Base-by-base conservation (phyloP, 2,113 vertebrate species). In the Phyllostomus hastatus region DNA sequence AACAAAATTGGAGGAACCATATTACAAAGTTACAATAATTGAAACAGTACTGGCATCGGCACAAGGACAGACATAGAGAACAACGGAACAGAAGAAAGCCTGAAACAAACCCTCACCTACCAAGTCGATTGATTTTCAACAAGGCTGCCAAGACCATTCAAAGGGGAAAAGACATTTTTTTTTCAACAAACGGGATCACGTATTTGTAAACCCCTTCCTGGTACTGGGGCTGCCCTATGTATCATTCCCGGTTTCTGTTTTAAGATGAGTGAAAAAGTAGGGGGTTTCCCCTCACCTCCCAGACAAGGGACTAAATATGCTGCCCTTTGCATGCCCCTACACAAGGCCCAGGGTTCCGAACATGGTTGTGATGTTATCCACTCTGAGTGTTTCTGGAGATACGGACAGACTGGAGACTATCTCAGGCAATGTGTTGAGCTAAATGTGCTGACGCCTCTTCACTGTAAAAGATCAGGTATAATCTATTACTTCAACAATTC, bases 401-500 rank as follows among this genome's bases (percentile, higher is more conserved):
- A 43, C 4, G 38, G 67, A 10, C 91, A 86, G 69, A 67, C 59
- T 84, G 10, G 93, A 73, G 84, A 72, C 86, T 9, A 10, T 67
- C 80, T 88, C 75, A 28, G 78, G 24, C 72, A 88, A 54, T 35
- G 96, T 35, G 64, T 85, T 91, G 87, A 76, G 94, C 57, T 59
- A 64, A 82, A 94, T 66, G 48, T 10, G 38, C 33, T 8, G 20
- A 33, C 79, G 48, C 43, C 69, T 93, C 78, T 83, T 96, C 24
- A 19, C 38, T 94, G 79, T 86, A 83, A 96, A 94, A 85, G 72
- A 97, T 97, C 95, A 91, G 91, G 94, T 97, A 96, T 4, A 0
- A 73, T 95, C 94, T 91, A 95, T 92, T 95, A 91, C 95, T 82
- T 87, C 95, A 94, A 97, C 95, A 88, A 91, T 93, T 88, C 96